These are phyloP conservation scores for Acleris literana DNA, from an alignment of 2,888 invertebrate species.

Conservation along the genomic window DNA sequence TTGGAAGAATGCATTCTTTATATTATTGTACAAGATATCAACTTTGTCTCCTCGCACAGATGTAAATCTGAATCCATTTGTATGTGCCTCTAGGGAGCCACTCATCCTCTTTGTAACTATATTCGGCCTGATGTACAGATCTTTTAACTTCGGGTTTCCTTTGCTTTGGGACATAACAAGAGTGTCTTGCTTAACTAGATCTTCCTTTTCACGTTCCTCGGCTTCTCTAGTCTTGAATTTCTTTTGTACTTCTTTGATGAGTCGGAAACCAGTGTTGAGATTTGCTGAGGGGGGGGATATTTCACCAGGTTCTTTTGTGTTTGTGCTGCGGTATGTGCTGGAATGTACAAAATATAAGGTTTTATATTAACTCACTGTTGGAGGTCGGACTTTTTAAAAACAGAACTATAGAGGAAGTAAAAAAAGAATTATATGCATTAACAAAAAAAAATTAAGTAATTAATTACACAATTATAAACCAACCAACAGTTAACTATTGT, in stretches of 20 bases:
- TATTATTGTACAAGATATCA: conserved; percentile 99
- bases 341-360: conserved; percentile 43
- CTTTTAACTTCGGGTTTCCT: conserved; percentile 98
- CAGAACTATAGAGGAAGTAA: too few relatives aligned
- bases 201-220: conserved; percentile 99
- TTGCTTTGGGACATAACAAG: conserved; percentile 96
- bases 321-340: conserved; percentile 97
- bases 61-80: conserved; percentile 98
- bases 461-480: too few relatives aligned
- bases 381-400: too few relatives aligned
- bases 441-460: too few relatives aligned
- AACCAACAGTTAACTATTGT: too few relatives aligned
- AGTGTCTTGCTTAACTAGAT: conserved; percentile 99
- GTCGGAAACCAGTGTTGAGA: conserved; percentile 96
- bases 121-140: conserved; percentile 99
- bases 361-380: neutral
- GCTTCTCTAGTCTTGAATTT: conserved; percentile 99
- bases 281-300: conserved; percentile 96
- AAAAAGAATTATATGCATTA: too few relatives aligned
- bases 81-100: conserved; percentile 96
- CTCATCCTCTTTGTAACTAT: conserved; percentile 98
- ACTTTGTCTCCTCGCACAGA: conserved; percentile 99
- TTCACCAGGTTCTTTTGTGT: conserved; percentile 98
- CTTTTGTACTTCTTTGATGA: conserved; percentile 99
- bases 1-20: conserved; percentile 99